phyloP scores from a whole-genome alignment of 2,797 vertebrate species.

The Darevskia mixta region DNA sequence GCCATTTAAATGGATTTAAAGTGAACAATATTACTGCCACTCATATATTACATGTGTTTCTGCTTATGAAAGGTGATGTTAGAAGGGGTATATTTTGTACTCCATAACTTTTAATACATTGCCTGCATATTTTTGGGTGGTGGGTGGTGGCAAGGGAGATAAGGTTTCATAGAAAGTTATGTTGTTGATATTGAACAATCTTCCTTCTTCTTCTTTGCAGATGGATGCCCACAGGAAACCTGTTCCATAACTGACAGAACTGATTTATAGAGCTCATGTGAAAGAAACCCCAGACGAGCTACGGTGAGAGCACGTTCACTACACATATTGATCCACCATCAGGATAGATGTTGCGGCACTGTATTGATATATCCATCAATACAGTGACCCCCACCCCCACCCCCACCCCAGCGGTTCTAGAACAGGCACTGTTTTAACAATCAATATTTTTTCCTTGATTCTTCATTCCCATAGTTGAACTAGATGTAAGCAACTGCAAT shows the following conservation, averaged over 20 bases:
- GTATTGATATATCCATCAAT: not conserved
- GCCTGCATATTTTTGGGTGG: not conserved
- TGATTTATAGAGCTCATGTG: not conserved
- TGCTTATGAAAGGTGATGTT: not conserved
- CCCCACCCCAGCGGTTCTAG: no score
- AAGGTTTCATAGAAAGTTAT: not conserved
- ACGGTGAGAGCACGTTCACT: not conserved
- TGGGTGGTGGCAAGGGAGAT: no score
- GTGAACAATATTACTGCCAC: not conserved
- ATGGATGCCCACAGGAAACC: not conserved
- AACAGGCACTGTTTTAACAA: not conserved
- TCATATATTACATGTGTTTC: not conserved
- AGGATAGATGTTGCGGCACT: not conserved
- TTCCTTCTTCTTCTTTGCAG: not conserved
- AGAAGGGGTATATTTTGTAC: not conserved
- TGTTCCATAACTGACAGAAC: not conserved
- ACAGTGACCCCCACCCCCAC: no score
- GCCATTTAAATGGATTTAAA: constrained; percentile 25
- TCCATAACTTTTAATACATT: not conserved
- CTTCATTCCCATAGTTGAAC: not conserved
- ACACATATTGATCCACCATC: not conserved
- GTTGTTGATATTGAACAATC: not conserved
- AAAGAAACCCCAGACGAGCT: not conserved
- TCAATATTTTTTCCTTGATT: not conserved
- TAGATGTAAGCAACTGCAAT: no score